Evolutionary conservation across 2,113 vertebrate species (phyloP), one percentile per base, ranked within the genome.

Genomic region (Marmota flaviventris): DNA sequence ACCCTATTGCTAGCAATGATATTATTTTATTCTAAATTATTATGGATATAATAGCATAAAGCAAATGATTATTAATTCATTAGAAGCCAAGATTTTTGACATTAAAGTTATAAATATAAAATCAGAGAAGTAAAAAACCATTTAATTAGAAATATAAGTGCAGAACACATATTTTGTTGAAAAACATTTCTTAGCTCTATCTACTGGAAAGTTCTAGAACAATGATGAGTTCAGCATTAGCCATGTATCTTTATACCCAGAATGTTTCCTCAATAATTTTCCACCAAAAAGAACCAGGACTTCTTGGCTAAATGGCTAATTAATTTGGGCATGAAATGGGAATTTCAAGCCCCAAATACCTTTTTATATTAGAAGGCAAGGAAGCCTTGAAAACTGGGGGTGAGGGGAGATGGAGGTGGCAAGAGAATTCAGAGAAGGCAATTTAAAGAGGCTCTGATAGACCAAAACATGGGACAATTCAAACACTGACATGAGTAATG

Each of bases 1-100:
- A 37, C 39, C 24, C 42, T 69, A 78, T 13, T 89, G 8, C n/a
- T 79, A 86, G 34, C 67, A 65, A 65, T 63, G 79, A 29, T 25
- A 77, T 75, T 75, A 78, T 22, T 22, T 79, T 85, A 82, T 85
- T 91, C 42, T 53, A 77, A 95, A 85, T 51, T 88, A 48, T 75
- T 84, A 72, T 34, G 9, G 82, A 39, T 69, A 3, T 48, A 81
- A 91, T 48, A 82, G 18, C 29, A 76, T 84, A 88, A 84, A 58
- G 25, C 34, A 96, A 93, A 45, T 75, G 86, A 88, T 70, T 91
- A 3, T 94, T 69, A 78, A 73, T 63, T 86, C 37, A 75, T 61
- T 85, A 89, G 70, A 48, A 85, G 13, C 4, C 27, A 86, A 92
- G 14, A 67, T 87, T 89, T 92, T 90, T 69, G 94, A 94, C 37